A percentile compares a stretch with the other conserved stretches of the same genome.
These are phyloP conservation scores for Frankliniella intonsa DNA, from an alignment of 2,888 invertebrate species.

Conservation along the genomic window DNA sequence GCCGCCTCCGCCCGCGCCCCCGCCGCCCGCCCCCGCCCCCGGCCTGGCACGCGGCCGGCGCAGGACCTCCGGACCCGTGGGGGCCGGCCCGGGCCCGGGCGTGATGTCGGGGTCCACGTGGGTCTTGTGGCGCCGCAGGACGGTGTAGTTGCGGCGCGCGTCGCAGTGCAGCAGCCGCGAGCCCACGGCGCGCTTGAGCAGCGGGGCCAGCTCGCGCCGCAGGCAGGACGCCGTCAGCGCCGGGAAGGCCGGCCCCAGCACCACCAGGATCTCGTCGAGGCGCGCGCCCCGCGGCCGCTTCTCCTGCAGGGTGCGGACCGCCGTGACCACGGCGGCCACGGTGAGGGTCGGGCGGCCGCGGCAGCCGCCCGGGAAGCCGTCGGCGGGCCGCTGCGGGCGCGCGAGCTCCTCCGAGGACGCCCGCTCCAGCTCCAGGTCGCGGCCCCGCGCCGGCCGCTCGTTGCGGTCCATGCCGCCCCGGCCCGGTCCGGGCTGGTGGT, in stretches of 20 bases:
- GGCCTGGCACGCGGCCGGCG: background rate
- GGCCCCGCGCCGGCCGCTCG: background rate
- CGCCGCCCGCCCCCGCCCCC: background rate
- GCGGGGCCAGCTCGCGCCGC: slow-evolving; percentile 2
- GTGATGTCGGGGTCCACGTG: slow-evolving; percentile 1
- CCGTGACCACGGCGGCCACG: slow-evolving; percentile 1
- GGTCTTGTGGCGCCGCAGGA: slow-evolving; percentile 21
- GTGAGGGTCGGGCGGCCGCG: background rate
- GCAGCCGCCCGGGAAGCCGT: slow-evolving; percentile 8
- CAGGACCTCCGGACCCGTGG: background rate
- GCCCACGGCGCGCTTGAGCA: slow-evolving; percentile 13
- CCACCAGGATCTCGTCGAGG: slow-evolving; percentile 1
- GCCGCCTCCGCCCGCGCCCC: no score
- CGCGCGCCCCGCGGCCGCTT: background rate
- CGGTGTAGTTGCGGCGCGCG: slow-evolving; percentile 3
- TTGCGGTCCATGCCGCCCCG: background rate
- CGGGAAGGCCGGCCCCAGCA: slow-evolving; percentile 11
- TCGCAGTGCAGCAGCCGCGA: background rate
- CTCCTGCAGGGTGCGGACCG: background rate
- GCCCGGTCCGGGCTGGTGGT: background rate
- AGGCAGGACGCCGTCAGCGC: slow-evolving; percentile 17
- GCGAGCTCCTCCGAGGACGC: background rate
- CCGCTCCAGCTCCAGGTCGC: background rate
- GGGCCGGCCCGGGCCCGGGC: background rate
- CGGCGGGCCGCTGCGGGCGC: background rate